Conservation (phyloP, 2,113 vertebrate species). For the Indri indri region DNA sequence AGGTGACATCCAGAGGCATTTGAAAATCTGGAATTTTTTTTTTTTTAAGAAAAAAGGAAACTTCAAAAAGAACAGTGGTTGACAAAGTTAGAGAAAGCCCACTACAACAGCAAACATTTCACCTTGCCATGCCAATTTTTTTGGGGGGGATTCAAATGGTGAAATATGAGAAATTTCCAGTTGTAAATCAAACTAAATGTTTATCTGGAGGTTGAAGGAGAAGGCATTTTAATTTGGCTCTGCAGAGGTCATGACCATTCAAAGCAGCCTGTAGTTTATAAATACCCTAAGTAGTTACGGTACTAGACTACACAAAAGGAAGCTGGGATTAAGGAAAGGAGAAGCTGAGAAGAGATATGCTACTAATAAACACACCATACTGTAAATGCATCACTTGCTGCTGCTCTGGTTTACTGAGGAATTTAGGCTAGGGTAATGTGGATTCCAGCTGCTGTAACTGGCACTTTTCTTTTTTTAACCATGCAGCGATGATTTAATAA, state of each 20-base stretch:
- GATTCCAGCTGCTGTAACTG: slow-evolving; percentile 40
- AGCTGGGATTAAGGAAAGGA: not conserved
- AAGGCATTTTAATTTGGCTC: not conserved
- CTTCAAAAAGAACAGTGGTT: not conserved
- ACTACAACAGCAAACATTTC: not conserved
- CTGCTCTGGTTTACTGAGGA: not conserved
- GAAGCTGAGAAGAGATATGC: not conserved
- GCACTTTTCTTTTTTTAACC: not conserved
- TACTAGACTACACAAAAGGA: not conserved
- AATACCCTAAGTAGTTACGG: not conserved
- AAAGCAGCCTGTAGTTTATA: slow-evolving; percentile 35
- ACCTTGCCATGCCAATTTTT: not conserved
- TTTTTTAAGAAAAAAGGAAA: not conserved
- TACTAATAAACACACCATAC: not conserved
- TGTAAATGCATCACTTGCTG: slow-evolving; percentile 7
- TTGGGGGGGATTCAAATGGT: not conserved
- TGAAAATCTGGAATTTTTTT: not conserved
- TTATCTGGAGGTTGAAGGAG: not conserved
- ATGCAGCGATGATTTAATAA: slow-evolving; percentile 62
- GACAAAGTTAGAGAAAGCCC: not conserved
- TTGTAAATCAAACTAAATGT: slow-evolving; percentile 43
- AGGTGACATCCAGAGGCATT: not conserved
- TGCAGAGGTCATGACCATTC: not conserved
- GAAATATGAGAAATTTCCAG: not conserved
- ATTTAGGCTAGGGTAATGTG: not conserved